phyloP scores from a whole-genome alignment of 2,113 vertebrate genomes.

The Tonatia bakeri region DNA sequence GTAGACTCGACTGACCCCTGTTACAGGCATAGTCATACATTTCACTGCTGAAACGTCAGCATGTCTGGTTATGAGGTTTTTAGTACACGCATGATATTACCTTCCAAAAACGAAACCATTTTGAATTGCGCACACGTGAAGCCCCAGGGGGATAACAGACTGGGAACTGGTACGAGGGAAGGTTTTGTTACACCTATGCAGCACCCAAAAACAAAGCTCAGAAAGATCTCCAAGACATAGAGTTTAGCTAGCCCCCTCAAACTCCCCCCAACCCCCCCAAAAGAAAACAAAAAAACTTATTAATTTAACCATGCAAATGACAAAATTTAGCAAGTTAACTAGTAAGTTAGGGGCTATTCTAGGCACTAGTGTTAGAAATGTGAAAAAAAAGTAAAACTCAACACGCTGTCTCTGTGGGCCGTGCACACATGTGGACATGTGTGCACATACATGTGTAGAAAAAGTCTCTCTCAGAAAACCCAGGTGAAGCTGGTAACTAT shows the following conservation, averaged over 20 bases:
- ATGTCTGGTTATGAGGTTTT: neutral
- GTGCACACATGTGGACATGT: neutral
- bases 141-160: neutral
- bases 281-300: no score
- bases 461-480: neutral
- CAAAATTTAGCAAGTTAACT: neutral
- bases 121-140: neutral
- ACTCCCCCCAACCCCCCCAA: neutral
- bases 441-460: no score
- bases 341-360: neutral
- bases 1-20: neutral
- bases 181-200: neutral
- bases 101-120: neutral
- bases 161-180: neutral
- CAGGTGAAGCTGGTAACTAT: neutral
- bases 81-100: rapidly evolving
- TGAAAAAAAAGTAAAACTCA: neutral
- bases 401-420: neutral
- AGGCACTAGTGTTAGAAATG: neutral
- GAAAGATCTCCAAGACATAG: neutral
- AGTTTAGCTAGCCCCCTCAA: no score
- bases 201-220: neutral
- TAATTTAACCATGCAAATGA: neutral
- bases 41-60: neutral
- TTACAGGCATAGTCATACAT: neutral